phyloP scores from a whole-genome alignment of 1,140 invertebrate genomes.

The Melanaphis sacchari region DNA sequence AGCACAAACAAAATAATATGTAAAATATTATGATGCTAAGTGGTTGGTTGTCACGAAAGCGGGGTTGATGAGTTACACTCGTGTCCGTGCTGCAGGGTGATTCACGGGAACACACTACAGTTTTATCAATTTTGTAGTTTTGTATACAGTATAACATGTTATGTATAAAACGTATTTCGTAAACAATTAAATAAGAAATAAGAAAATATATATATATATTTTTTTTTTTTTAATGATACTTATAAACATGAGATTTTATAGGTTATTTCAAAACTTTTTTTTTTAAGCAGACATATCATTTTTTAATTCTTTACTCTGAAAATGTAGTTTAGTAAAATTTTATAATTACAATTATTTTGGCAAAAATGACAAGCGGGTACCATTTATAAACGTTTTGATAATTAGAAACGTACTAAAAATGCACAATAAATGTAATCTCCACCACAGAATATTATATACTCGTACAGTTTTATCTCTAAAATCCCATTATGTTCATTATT shows the following conservation, averaged over 20 bases:
- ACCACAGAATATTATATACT: neutral
- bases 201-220: too few species aligned
- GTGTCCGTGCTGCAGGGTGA: neutral
- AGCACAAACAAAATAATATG: neutral
- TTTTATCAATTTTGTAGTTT: neutral
- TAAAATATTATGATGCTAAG: neutral
- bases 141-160: neutral
- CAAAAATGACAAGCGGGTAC: neutral
- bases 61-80: neutral
- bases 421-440: neutral
- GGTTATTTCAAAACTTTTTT: neutral
- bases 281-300: neutral
- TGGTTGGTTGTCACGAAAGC: neutral
- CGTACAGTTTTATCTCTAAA: neutral
- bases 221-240: too few species aligned
- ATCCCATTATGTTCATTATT: too few species aligned
- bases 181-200: neutral
- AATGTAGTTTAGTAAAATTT: neutral
- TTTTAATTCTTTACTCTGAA: neutral
- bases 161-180: neutral
- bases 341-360: neutral
- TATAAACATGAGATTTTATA: too few species aligned
- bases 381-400: neutral
- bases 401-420: neutral
- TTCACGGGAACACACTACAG: rapidly evolving